phyloP scores from a whole-genome alignment of 2,888 invertebrate species.

The Dorcus parallelipipedus region DNA sequence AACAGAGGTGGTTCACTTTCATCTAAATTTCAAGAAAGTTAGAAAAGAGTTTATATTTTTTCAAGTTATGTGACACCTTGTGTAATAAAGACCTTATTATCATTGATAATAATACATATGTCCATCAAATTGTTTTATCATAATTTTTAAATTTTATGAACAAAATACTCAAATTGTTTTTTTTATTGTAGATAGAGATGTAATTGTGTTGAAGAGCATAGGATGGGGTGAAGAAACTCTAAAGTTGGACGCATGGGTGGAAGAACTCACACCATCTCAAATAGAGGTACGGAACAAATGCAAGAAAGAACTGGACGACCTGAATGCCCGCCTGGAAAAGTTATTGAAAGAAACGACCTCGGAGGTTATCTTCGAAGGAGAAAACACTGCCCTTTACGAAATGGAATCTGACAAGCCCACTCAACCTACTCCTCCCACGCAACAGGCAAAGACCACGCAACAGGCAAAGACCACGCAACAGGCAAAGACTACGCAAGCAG shows the following conservation, averaged over 20 bases:
- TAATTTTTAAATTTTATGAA: not conserved
- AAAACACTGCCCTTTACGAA: conserved; percentile 56
- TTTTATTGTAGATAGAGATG: conserved; percentile 39
- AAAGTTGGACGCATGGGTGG: conserved; percentile 69
- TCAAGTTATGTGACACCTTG: not conserved
- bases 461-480: not conserved
- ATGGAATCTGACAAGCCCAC: conserved; percentile 47
- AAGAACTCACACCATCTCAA: conserved; percentile 67
- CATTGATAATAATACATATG: not conserved
- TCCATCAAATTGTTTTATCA: not conserved
- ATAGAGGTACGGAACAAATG: conserved; percentile 60
- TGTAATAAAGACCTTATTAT: not conserved
- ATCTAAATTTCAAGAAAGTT: too few species aligned
- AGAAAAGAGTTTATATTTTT: too few species aligned
- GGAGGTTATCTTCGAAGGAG: conserved; percentile 64
- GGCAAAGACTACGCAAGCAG: conserved; percentile 20
- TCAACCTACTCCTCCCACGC: conserved; percentile 44
- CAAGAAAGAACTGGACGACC: conserved; percentile 64
- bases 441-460: not conserved
- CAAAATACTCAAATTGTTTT: not conserved
- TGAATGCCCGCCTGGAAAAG: conserved; percentile 59
- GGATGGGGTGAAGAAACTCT: conserved; percentile 45
- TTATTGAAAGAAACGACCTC: conserved; percentile 59
- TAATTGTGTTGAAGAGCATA: conserved; percentile 41
- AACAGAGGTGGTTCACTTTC: too few species aligned